Evolutionary conservation across 2,888 invertebrate species (phyloP), one percentile per base, ranked within the genome.

Genomic region (Eucera pruinosa): DNA sequence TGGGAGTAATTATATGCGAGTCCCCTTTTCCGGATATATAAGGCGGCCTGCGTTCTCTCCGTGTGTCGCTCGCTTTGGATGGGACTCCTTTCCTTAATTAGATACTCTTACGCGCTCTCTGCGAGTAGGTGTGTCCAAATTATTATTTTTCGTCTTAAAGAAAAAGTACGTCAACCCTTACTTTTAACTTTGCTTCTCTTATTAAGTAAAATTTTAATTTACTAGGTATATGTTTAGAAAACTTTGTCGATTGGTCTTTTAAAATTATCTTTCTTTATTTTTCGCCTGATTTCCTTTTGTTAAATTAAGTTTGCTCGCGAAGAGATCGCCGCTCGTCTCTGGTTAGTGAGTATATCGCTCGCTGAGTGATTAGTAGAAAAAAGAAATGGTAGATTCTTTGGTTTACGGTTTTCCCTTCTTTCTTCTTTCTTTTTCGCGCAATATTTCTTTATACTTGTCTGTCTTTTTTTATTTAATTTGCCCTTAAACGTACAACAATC

Each of bases 331-430:
- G 55, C 48, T 50, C 57, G 67, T 79, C 76, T 80, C 79, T 82
- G 73, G 69, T 82, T 83, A 81, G 70, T 79, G 58, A 66, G 66
- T 85, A 79, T 85, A 86, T 86, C 81, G 82, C 80, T 86, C 83
- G 83, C 84, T 88, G 89, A 89, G 86, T 87, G 89, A 89, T 89
- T 89, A 89, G 89, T 90, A 91, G 87, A 91, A 91, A 88, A 79
- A 65, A 54, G 65, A 88, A 92, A 92, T 92, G 92, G 92, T 91
- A 89, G 86, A 90, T 90, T 92, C 92, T 92, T 92, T 92, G 92
- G 92, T 92, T 89, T 92, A 86, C 82, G 91, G 91, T 90, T 85
- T 88, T 87, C 78, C 79, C 52, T 39, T 55, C 39, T 76, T 54
- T 39, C 36, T 48, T 48, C 27, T 60, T 75, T 20, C 20, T 45